phyloP scores from a whole-genome alignment of 2,113 vertebrate genomes.

The Spheniscus mendiculus region DNA sequence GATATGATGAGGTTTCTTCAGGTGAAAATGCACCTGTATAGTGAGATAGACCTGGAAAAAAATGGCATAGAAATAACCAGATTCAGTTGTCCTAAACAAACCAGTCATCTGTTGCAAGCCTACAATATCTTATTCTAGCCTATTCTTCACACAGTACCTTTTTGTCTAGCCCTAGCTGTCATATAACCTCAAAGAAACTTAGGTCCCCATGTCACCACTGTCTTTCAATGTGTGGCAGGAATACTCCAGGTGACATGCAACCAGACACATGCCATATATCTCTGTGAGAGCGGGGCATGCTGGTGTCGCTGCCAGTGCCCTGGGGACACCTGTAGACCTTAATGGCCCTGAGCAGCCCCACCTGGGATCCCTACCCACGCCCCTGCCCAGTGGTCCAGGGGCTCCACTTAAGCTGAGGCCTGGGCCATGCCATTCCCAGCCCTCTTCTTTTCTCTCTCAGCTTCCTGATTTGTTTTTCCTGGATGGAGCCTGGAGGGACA shows the following conservation, averaged over 20 bases:
- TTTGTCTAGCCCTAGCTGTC: background rate
- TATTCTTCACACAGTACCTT: background rate
- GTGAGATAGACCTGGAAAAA: background rate
- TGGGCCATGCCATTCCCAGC: background rate
- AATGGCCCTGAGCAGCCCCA: background rate
- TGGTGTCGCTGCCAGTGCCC: background rate
- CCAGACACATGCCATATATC: too few relatives aligned
- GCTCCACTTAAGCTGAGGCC: background rate
- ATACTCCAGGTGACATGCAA: too few relatives aligned
- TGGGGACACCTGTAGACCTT: background rate
- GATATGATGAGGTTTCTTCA: background rate
- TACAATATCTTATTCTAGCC: background rate
- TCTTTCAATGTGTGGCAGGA: background rate
- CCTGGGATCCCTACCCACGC: background rate
- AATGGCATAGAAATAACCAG: background rate
- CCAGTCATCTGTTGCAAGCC: background rate
- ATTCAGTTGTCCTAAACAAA: background rate
- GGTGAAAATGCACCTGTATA: background rate
- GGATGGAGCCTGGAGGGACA: background rate
- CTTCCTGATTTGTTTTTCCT: background rate
- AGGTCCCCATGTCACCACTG: background rate
- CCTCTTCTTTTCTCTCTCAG: background rate
- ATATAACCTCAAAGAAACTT: background rate
- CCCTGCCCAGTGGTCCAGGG: background rate
- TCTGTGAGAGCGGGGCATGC: background rate